Base-by-base conservation (phyloP, 1,140 invertebrate genomes). In the Pseudachorutes palmiensis region DNA sequence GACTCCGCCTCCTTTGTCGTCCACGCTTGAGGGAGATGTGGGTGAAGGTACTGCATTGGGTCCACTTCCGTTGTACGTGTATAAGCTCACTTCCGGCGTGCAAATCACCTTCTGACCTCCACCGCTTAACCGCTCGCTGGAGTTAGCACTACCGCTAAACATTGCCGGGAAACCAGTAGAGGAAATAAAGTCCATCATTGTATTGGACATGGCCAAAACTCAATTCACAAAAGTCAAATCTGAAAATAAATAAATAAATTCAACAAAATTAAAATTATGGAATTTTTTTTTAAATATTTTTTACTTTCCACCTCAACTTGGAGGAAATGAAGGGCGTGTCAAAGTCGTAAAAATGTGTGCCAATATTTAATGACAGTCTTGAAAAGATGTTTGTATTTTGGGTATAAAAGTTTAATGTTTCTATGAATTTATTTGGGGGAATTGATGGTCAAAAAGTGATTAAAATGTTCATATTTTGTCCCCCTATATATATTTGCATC, bases 51-150 rank as follows among this genome's bases (percentile, higher is more conserved):
- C 41, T 26, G 41, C 28, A 19, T 45, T 62, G 51, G 51, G 9
- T 30, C 29, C 66, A 58, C 22, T 45, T 49, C 59, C 51, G 33
- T 63, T 55, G 66, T 74, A 74, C 45, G 69, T 70, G 59, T 74
- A 74, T 65, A 74, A 67, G 65, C 71, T 73, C 57, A 74, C 73
- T 73, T 74, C 73, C 24, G 73, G 73, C 62, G 73, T 74, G 45
- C 73, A 74, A 29, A 74, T 67, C 29, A 74, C 69, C 55, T 71
- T 71, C 60, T 74, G 72, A 19, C 68, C 68, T 28, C 55, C n/a
- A n/a, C n/a, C 60, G 26, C 29, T 22, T 36, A 62, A 33, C 19
- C 65, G 48, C 24, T 63, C 51, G 30, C 29, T 28, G 2, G 58
- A 1, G 31, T 30, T 49, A 19, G 36, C 57, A 31, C 55, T 31